Percentiles rank a stretch among this genome's conserved stretches.
Evolutionary conservation across 2,797 vertebrate species (phyloP).

Genomic region (Natrix natrix): DNA sequence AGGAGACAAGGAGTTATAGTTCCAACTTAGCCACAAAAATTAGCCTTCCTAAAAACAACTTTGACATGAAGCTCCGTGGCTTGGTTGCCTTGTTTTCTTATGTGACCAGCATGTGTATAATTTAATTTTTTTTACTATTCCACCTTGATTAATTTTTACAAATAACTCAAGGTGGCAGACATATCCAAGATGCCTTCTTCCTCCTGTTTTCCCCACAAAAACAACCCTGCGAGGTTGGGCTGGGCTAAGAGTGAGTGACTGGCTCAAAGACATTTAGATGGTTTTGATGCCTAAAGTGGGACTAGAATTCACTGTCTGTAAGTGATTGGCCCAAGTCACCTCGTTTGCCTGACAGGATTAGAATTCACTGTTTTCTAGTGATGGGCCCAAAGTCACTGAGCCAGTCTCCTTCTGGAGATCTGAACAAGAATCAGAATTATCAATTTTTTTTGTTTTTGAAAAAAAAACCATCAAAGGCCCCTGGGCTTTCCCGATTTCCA

Average conservation of each 20-base stretch:
- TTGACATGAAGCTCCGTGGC: too few species aligned
- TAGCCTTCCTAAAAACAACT: too few species aligned
- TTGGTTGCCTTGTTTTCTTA: neutral
- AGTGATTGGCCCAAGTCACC: too few species aligned
- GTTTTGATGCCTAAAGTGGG: neutral
- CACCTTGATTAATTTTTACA: neutral
- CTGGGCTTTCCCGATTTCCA: neutral
- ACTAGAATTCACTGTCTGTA: too few species aligned
- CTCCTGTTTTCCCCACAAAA: neutral
- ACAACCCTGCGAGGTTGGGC: neutral
- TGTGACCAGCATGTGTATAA: too few species aligned
- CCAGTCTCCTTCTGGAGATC: too few species aligned
- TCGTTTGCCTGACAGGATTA: too few species aligned
- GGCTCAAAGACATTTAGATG: neutral
- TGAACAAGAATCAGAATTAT: neutral
- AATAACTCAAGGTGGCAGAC: neutral
- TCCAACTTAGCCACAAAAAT: too few species aligned
- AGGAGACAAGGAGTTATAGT: too few species aligned
- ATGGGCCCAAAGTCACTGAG: too few species aligned
- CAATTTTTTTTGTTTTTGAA: neutral
- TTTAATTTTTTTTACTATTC: neutral
- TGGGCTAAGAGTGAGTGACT: neutral
- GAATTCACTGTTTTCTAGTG: too few species aligned
- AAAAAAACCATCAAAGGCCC: neutral
- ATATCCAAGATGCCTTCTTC: neutral